Conservation (phyloP, 2,113 vertebrate genomes). For the Labrus mixtus region DNA sequence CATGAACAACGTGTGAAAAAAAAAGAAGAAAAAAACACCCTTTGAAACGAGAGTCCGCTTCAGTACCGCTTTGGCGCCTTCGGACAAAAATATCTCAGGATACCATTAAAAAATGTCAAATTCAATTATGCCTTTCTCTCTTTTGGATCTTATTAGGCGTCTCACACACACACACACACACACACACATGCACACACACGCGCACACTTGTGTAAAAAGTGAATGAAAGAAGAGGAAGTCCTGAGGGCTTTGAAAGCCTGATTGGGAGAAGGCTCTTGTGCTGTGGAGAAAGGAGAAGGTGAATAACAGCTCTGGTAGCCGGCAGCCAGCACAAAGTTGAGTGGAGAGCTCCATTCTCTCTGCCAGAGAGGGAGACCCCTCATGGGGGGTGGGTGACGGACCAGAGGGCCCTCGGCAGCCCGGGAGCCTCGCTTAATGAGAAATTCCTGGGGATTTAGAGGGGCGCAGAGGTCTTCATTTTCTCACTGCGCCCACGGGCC, state of each 20-base stretch:
- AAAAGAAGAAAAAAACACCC: conserved; percentile 53
- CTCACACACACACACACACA: conserved; percentile 38
- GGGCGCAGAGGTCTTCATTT: conserved; percentile 88
- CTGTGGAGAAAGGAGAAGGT: conserved; percentile 77
- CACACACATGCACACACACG: background rate
- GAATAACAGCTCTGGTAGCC: conserved; percentile 75
- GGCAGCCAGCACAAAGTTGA: conserved; percentile 78
- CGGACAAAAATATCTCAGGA: conserved; percentile 74
- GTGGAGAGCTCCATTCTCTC: conserved; percentile 80
- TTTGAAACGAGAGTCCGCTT: conserved; percentile 70
- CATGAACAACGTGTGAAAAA: conserved; percentile 65
- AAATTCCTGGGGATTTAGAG: conserved; percentile 88
- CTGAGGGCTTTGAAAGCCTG: conserved; percentile 79
- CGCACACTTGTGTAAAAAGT: conserved; percentile 54
- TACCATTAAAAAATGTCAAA: conserved; percentile 78
- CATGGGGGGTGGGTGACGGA: conserved; percentile 60
- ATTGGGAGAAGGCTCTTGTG: conserved; percentile 81
- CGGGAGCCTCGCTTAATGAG: conserved; percentile 85
- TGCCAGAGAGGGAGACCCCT: conserved; percentile 69
- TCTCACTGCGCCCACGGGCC: conserved; percentile 85
- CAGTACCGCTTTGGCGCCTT: conserved; percentile 54
- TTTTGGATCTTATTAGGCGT: conserved; percentile 56
- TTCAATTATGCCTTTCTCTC: conserved; percentile 74
- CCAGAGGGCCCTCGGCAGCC: conserved; percentile 74
- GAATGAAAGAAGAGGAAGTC: conserved; percentile 82